phyloP scores from a whole-genome alignment of 2,113 vertebrate species.

The Corynorhinus townsendii region DNA sequence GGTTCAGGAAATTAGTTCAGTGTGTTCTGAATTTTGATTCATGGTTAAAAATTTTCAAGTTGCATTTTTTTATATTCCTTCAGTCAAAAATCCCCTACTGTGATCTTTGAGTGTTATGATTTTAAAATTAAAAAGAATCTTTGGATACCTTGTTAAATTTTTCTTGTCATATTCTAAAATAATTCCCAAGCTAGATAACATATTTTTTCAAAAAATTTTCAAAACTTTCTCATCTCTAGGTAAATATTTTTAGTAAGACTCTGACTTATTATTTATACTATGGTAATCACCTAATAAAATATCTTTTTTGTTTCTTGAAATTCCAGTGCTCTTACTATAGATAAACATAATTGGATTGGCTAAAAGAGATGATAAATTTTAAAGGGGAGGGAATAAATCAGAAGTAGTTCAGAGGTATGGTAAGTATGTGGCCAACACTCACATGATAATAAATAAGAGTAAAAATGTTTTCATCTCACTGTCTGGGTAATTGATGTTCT shows the following conservation, averaged over 20 bases:
- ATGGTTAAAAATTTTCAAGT: background rate
- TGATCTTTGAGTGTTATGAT: background rate
- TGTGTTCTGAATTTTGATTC: background rate
- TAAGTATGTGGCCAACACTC: background rate
- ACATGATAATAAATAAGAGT: background rate
- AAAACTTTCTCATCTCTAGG: background rate
- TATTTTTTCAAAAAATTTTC: background rate
- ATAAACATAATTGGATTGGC: background rate
- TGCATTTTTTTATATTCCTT: background rate
- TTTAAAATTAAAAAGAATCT: background rate
- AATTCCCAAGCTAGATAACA: background rate
- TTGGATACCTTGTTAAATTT: background rate
- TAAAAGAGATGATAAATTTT: constrained; percentile 13
- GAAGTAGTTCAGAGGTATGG: background rate
- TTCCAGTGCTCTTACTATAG: background rate
- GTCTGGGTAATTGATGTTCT: background rate
- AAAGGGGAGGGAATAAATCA: background rate
- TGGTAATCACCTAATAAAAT: background rate
- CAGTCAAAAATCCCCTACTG: background rate
- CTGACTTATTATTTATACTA: background rate
- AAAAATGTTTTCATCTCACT: background rate
- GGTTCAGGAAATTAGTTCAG: background rate
- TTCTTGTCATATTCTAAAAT: background rate
- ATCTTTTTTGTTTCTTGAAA: constrained; percentile 5
- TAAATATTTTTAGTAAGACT: background rate